Evolutionary conservation across 2,888 invertebrate species (phyloP), one percentile per base, ranked within the genome.

Genomic region (Cantharis rufa): DNA sequence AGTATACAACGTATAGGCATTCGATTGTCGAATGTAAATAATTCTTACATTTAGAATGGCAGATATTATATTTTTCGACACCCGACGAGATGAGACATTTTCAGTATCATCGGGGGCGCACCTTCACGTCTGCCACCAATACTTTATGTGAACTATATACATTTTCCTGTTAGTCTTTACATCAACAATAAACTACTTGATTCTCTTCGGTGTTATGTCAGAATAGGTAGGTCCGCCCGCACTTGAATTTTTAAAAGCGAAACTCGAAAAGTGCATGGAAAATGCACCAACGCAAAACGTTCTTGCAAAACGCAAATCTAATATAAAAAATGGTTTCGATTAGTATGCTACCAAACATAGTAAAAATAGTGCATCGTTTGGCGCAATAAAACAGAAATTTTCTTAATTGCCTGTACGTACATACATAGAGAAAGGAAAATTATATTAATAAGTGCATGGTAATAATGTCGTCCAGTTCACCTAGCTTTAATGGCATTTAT

Each of bases 61-160:
- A 24, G 9, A 24, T 24, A 24, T 9, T 24, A 24, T 24, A 24
- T 0, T 24, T 48, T 73, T 71, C 62, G 77, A 71, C 77, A 74
- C 77, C 77, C 62, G 77, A 28, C 63, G 74, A 71, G 77, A 66
- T 68, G 62, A 74, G 24, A 74, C 70, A 71, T 74, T 73, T 77
- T 71, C 61, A 70, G 73, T 77, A 71, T 70, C 77, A 74, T 70
- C 73, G 64, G 73, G 74, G 77, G 77, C 70, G 75, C 78, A 63
- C 78, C 72, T 75, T 75, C 75, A 75, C 78, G 75, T 66, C 69
- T 75, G 78, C 78, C 72, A 78, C 72, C 71, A 71, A 72, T 78
- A 70, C 74, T 71, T 74, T 78, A 66, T 75, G 74, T 69, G 21
- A 61, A 77, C 74, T 73, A 74, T 74, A 74, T 77, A 74, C 70